Conservation (phyloP, 2,888 invertebrate genomes). For the Scelioninae gen. 2 region DNA sequence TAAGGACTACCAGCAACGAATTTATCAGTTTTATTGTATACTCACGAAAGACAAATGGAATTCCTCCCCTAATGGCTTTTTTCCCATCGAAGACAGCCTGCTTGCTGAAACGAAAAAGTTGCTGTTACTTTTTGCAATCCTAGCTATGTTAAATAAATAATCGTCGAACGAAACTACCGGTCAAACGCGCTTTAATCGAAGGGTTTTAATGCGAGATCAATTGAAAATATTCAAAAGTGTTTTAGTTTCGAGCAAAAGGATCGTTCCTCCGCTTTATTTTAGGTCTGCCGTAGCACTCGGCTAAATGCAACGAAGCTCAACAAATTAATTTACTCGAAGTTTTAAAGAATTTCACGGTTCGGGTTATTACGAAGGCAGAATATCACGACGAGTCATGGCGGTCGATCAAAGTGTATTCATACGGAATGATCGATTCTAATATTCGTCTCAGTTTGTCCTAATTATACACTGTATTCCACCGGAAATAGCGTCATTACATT, state of each 20-base stretch:
- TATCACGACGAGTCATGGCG: slow-evolving; percentile 37
- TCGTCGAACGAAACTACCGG: slow-evolving; percentile 10
- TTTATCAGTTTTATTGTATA: slow-evolving; percentile 69
- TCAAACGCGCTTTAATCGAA: too few relatives aligned
- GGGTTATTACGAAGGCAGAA: not conserved
- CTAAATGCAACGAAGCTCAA: slow-evolving; percentile 36
- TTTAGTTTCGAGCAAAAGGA: not conserved
- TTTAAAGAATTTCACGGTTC: slow-evolving; percentile 53
- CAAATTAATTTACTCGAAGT: slow-evolving; percentile 57
- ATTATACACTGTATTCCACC: slow-evolving; percentile 7
- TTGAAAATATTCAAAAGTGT: not conserved
- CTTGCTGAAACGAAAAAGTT: slow-evolving; percentile 82
- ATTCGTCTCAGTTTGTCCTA: slow-evolving; percentile 20
- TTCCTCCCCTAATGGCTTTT: slow-evolving; percentile 96
- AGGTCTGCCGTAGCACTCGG: not conserved
- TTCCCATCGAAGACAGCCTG: slow-evolving; percentile 97
- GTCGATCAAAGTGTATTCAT: slow-evolving; percentile 39
- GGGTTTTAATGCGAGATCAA: too few relatives aligned
- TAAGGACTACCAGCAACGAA: slow-evolving; percentile 14
- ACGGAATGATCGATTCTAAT: slow-evolving; percentile 28
- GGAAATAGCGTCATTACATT: slow-evolving; percentile 8
- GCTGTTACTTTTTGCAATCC: slow-evolving; percentile 30
- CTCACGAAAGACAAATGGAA: slow-evolving; percentile 98
- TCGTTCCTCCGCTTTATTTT: not conserved
- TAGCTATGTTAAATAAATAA: slow-evolving; percentile 21